A percentile compares a stretch with the other conserved stretches of the same genome.
Evolutionary conservation across 2,888 invertebrate genomes (phyloP).

Genomic region (Chaitophorus viminalis): DNA sequence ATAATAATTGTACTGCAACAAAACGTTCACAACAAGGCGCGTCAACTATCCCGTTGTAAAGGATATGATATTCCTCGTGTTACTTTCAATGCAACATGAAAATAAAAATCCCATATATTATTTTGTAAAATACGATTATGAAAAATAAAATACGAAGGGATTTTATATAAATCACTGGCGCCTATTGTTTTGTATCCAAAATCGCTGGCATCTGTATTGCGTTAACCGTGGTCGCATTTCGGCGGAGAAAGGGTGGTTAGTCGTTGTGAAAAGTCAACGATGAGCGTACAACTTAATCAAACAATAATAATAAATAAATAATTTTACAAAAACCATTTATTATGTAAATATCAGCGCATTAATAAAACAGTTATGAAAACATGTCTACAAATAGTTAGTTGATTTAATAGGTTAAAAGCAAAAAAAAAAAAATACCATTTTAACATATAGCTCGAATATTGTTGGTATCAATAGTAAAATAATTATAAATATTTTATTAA

Average conservation of each 20-base stretch:
- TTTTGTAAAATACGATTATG: not conserved
- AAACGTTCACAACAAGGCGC: not conserved
- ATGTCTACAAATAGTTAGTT: not conserved
- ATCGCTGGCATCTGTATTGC: constrained; percentile 12
- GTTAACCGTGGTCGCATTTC: not conserved
- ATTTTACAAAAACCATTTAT: not conserved
- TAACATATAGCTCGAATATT: too few relatives aligned
- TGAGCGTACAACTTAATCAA: constrained; percentile 6
- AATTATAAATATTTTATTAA: too few relatives aligned
- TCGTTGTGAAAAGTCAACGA: constrained; percentile 9
- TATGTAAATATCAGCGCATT: not conserved
- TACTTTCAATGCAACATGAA: not conserved
- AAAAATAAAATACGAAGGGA: constrained; percentile 1
- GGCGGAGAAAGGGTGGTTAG: not conserved
- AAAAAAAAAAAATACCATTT: too few relatives aligned
- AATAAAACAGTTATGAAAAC: not conserved
- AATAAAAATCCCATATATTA: constrained; percentile 1
- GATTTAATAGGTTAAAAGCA: too few relatives aligned
- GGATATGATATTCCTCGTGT: not conserved
- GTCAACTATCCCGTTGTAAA: not conserved
- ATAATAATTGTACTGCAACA: too few relatives aligned
- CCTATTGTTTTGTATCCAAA: constrained; percentile 21
- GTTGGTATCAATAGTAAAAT: too few relatives aligned
- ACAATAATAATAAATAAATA: not conserved
- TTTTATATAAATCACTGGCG: constrained; percentile 29